phyloP scores from a whole-genome alignment of 2,888 invertebrate genomes.

The Melanotus villosus region DNA sequence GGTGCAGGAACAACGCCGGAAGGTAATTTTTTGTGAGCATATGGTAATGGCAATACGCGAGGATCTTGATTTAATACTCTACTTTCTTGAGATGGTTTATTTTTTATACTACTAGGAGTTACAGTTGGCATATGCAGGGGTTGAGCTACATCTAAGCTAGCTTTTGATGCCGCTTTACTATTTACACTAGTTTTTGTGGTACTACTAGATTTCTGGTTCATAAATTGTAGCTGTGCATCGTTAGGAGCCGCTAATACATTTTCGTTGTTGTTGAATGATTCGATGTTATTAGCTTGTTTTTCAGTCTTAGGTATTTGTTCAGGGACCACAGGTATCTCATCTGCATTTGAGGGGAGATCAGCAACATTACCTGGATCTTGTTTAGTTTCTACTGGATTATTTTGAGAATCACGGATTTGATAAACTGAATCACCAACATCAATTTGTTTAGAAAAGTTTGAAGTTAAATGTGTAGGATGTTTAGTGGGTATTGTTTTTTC shows the following conservation, averaged over 20 bases:
- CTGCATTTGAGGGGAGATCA: slow-evolving; percentile 45
- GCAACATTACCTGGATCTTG: slow-evolving; percentile 44
- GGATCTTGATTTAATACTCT: slow-evolving; percentile 31
- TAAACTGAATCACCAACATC: slow-evolving; percentile 38
- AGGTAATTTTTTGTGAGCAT: slow-evolving; percentile 52
- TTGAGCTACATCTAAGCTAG: slow-evolving; percentile 58
- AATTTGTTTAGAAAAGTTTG: slow-evolving; percentile 45
- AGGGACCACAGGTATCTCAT: neutral
- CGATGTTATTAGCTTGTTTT: slow-evolving; percentile 24
- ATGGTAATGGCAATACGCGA: slow-evolving; percentile 37
- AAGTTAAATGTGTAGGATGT: neutral
- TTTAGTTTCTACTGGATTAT: slow-evolving; percentile 31
- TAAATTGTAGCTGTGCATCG: slow-evolving; percentile 24
- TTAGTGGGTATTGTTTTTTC: neutral
- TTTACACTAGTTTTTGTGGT: slow-evolving; percentile 48
- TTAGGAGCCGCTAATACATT: slow-evolving; percentile 54
- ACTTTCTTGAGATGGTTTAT: slow-evolving; percentile 42
- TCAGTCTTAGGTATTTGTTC: slow-evolving; percentile 28
- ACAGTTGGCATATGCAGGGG: slow-evolving; percentile 61
- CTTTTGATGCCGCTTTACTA: slow-evolving; percentile 53
- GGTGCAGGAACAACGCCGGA: slow-evolving; percentile 59
- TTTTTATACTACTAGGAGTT: slow-evolving; percentile 59
- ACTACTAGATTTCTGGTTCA: slow-evolving; percentile 42
- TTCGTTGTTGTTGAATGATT: slow-evolving; percentile 42
- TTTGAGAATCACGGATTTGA: slow-evolving; percentile 41